These are phyloP conservation scores for Ceryle rudis DNA, from an alignment of 2,797 vertebrate genomes.

Conservation along the genomic window DNA sequence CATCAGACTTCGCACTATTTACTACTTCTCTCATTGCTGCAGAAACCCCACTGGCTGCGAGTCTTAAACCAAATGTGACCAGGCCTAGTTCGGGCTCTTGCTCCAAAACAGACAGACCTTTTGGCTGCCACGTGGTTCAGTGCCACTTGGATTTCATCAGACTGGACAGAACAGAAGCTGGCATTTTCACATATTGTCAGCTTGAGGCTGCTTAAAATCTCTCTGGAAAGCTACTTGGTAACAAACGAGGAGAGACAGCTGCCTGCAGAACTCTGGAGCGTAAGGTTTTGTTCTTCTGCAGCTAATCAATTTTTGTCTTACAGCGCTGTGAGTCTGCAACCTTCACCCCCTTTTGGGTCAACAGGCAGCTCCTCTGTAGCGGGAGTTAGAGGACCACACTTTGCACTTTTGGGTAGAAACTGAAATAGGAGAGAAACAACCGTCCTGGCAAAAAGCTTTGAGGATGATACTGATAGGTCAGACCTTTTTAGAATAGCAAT, in stretches of 20 bases:
- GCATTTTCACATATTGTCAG: neutral
- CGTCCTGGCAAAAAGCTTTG: neutral
- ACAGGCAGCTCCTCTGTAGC: fast-evolving
- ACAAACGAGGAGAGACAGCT: slow-evolving; percentile 17
- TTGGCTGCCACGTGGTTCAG: neutral
- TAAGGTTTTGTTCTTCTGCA: neutral
- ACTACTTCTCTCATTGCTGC: neutral
- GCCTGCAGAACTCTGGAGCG: neutral
- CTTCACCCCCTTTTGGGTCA: neutral
- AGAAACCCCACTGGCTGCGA: neutral
- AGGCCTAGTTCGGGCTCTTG: neutral
- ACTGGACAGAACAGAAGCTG: neutral
- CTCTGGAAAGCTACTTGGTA: neutral
- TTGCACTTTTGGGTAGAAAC: neutral
- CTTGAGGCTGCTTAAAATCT: neutral
- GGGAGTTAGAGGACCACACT: neutral
- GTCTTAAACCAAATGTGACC: neutral
- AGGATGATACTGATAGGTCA: neutral
- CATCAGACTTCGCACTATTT: fast-evolving
- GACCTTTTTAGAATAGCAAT: neutral
- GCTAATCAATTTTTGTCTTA: neutral
- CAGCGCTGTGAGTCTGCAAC: neutral
- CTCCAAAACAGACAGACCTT: neutral
- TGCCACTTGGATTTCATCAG: neutral
- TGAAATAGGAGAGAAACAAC: neutral